Conservation (phyloP, 1,140 invertebrate species). For the Orchestia grillus region DNA sequence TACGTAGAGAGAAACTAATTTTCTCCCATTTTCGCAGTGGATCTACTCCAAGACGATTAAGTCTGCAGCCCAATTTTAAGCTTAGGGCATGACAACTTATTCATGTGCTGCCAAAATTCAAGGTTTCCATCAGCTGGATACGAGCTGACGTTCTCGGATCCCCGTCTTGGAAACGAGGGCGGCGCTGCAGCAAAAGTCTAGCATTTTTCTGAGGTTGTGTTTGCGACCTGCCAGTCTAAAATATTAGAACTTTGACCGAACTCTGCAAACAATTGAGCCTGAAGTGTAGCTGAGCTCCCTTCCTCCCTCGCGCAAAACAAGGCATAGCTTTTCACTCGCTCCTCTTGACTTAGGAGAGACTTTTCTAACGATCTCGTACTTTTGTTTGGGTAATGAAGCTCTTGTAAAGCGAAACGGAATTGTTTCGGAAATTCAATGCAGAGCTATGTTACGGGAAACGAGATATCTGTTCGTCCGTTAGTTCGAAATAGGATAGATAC, state of each 20-base stretch:
- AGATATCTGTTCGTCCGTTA: background rate
- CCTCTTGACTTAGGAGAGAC: background rate
- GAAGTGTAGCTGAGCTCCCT: conserved; percentile 42
- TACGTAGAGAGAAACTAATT: background rate
- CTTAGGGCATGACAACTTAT: background rate
- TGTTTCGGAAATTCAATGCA: background rate
- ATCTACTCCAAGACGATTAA: background rate
- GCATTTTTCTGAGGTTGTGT: conserved; percentile 45
- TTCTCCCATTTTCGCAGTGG: background rate
- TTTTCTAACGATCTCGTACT: background rate
- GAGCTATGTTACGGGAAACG: background rate
- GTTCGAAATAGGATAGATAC: background rate
- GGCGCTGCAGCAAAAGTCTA: background rate
- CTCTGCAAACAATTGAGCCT: conserved; percentile 40
- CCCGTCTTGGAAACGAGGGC: background rate
- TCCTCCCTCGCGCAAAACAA: background rate
- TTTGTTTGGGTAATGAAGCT: conserved; percentile 1
- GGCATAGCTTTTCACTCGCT: conserved; percentile 24
- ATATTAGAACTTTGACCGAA: conserved; percentile 45
- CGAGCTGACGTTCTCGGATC: background rate
- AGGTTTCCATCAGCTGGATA: background rate
- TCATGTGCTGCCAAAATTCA: background rate
- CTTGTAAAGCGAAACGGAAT: background rate
- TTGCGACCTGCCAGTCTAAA: conserved; percentile 38
- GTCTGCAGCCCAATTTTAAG: no score